Evolutionary conservation across 2,113 vertebrate genomes (phyloP).

Genomic region (Neotoma lepida): DNA sequence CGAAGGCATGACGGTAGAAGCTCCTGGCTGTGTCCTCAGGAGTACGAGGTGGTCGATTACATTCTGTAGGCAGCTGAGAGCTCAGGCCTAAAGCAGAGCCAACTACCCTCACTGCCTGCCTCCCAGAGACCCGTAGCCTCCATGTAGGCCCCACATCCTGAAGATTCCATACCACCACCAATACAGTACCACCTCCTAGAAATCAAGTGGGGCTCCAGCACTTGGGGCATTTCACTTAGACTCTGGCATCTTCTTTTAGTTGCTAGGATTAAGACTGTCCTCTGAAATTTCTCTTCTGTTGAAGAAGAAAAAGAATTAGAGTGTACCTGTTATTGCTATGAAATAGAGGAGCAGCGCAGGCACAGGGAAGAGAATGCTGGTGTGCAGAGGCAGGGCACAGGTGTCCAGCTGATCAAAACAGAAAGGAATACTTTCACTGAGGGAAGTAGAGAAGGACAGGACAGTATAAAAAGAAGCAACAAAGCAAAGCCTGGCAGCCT

Average conservation of each 20-base stretch:
- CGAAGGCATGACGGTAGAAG: background rate
- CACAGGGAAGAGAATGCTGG: background rate
- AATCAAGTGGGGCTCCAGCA: background rate
- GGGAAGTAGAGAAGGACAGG: background rate
- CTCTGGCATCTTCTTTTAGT: background rate
- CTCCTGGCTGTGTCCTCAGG: background rate
- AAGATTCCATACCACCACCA: background rate
- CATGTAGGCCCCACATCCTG: background rate
- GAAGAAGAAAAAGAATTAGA: background rate
- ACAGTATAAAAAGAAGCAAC: background rate
- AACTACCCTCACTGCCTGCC: background rate
- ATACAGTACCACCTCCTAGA: background rate
- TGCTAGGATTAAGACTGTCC: background rate
- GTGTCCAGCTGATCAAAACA: background rate
- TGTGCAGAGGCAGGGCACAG: background rate
- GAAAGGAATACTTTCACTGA: background rate
- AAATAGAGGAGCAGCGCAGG: background rate
- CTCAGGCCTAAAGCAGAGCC: background rate
- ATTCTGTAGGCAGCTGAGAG: background rate
- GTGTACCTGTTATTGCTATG: background rate
- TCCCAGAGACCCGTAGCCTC: background rate
- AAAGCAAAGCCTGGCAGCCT: background rate
- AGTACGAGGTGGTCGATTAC: background rate
- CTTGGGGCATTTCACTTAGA: background rate
- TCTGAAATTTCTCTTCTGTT: background rate